These are phyloP conservation scores for Gerris buenoi DNA, from an alignment of 1,140 invertebrate species.

Conservation along the genomic window DNA sequence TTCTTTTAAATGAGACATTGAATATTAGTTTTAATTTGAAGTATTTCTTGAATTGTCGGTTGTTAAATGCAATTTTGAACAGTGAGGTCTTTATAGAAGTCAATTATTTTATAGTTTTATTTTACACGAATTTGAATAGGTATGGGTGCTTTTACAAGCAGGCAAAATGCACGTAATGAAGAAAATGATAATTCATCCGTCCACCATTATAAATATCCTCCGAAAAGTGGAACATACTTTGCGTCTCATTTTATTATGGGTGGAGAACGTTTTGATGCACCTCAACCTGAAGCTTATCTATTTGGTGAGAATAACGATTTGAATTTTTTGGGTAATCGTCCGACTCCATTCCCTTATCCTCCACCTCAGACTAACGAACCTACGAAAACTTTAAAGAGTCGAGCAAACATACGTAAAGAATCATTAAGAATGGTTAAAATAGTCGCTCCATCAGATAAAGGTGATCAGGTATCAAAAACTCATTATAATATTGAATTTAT, in stretches of 20 bases:
- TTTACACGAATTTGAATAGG: neutral
- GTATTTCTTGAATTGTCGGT: too few relatives aligned
- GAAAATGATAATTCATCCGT: conserved; percentile 74
- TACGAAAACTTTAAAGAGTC: conserved; percentile 86
- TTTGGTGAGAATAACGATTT: conserved; percentile 97
- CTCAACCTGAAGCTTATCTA: conserved; percentile 90
- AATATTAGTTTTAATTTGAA: too few relatives aligned
- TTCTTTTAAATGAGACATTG: too few relatives aligned
- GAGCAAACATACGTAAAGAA: conserved; percentile 94
- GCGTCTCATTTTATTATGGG: conserved; percentile 97
- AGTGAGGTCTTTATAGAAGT: too few relatives aligned
- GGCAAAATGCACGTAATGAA: conserved; percentile 74
- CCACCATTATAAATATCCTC: conserved; percentile 87
- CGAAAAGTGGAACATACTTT: conserved; percentile 86
- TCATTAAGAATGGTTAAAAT: conserved; percentile 71
- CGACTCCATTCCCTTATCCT: conserved; percentile 91
- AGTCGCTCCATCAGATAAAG: conserved; percentile 19
- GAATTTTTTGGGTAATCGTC: conserved; percentile 84
- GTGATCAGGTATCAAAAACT: conserved; percentile 42
- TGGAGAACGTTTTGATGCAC: conserved; percentile 90
- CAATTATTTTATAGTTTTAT: too few relatives aligned
- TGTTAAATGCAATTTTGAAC: too few relatives aligned
- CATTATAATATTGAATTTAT: conserved; percentile 84
- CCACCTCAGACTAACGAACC: conserved; percentile 88
- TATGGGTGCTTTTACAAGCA: conserved; percentile 71